phyloP scores from a whole-genome alignment of 92 coral and sea anemone species.

The Chrysogorgia sp. region DNA sequence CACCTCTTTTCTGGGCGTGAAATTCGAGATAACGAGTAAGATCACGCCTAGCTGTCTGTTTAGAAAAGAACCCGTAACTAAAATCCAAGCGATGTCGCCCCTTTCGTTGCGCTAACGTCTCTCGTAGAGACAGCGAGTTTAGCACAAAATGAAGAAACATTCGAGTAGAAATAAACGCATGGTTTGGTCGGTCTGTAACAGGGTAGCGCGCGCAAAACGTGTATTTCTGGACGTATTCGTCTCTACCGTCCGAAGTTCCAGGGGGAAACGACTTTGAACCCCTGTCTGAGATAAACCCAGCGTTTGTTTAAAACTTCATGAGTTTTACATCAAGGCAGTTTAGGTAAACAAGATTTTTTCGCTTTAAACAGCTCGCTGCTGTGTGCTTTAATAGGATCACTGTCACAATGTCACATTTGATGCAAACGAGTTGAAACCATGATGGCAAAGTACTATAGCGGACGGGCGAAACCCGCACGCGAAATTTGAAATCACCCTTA shows the following conservation, averaged over 20 bases:
- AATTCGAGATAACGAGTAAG: slow-evolving; percentile 26
- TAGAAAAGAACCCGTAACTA: slow-evolving; percentile 14
- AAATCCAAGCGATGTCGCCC: background rate
- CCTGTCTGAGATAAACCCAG: slow-evolving; percentile 37
- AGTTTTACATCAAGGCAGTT: background rate
- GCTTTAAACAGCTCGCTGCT: slow-evolving; percentile 41
- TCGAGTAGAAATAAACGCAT: background rate
- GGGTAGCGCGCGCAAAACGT: background rate
- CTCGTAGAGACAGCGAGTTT: background rate
- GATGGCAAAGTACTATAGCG: too few relatives aligned
- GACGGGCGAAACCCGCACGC: too few relatives aligned
- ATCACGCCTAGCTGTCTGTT: slow-evolving; percentile 45
- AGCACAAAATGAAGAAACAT: background rate
- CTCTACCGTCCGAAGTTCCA: background rate
- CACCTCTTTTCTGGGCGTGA: slow-evolving; percentile 48
- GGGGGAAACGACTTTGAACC: background rate
- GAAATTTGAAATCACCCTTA: too few relatives aligned
- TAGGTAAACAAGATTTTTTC: slow-evolving; percentile 38
- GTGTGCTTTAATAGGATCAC: slow-evolving; percentile 41
- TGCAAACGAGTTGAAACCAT: background rate
- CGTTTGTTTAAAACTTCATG: slow-evolving; percentile 38
- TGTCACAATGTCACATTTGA: slow-evolving; percentile 18
- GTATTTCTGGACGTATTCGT: background rate
- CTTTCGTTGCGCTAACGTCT: background rate
- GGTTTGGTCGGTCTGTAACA: too few relatives aligned